Evolutionary conservation across 2,888 invertebrate genomes (phyloP).

Genomic region (Protonemura montana): DNA sequence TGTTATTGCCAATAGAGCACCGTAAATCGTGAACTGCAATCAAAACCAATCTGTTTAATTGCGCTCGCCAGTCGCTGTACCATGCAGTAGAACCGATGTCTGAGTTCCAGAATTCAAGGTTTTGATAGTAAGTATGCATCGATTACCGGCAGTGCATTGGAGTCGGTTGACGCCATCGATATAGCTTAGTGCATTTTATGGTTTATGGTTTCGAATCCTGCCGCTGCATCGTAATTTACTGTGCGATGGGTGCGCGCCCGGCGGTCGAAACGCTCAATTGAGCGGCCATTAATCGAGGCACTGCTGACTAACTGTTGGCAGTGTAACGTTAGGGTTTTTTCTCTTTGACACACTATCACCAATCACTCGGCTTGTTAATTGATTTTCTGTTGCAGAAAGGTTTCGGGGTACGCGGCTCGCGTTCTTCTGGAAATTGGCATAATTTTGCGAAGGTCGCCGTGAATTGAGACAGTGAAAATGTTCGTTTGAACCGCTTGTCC

Average conservation of each 20-base stretch:
- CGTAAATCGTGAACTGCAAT: neutral
- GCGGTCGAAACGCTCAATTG: neutral
- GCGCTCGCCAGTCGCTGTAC: neutral
- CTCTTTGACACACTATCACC: too few relatives aligned
- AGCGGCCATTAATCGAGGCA: neutral
- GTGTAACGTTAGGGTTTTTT: neutral
- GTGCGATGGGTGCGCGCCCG: neutral
- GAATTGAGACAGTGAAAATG: too few relatives aligned
- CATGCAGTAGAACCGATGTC: neutral
- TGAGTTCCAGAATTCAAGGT: neutral
- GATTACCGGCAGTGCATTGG: neutral
- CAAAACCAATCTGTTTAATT: conserved; percentile 12
- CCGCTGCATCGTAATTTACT: neutral
- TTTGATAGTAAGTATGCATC: neutral
- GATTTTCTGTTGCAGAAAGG: too few relatives aligned
- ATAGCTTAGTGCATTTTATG: neutral
- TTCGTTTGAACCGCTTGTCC: too few relatives aligned
- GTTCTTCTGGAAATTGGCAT: too few relatives aligned
- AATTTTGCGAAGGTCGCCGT: too few relatives aligned
- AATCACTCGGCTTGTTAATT: too few relatives aligned
- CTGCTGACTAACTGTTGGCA: neutral
- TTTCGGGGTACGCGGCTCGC: too few relatives aligned
- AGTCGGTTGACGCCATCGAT: neutral
- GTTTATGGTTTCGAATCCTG: neutral
- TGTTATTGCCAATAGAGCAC: neutral